Conservation (phyloP, 2,888 invertebrate genomes). For the Escarpia spicata region DNA sequence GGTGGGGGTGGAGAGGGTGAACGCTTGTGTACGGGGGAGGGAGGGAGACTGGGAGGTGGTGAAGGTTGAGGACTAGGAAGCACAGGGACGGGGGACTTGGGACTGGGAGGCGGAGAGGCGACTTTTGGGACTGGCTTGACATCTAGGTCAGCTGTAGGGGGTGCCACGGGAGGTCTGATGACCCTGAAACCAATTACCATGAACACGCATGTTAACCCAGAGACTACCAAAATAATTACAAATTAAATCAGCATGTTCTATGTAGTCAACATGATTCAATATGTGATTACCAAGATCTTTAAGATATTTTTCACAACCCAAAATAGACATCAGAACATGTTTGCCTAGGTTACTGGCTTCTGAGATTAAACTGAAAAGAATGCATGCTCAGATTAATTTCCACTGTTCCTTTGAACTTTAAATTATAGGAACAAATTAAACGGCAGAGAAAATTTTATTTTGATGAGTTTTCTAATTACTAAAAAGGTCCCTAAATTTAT, state of each 20-base stretch:
- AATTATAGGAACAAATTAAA: not conserved
- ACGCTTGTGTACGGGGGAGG: not conserved
- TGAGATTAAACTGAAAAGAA: not conserved
- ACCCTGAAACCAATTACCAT: not conserved
- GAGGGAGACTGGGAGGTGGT: not conserved
- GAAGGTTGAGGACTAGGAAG: not conserved
- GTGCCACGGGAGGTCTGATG: not conserved
- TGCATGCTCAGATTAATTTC: not conserved
- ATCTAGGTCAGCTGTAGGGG: not conserved
- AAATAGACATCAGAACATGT: not conserved
- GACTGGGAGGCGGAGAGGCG: not conserved
- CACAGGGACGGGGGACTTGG: not conserved
- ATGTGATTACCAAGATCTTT: not conserved
- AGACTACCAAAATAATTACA: not conserved
- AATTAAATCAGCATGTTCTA: not conserved
- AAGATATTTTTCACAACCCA: not conserved
- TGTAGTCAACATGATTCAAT: not conserved
- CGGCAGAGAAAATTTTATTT: not conserved
- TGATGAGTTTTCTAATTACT: not conserved
- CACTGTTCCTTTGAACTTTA: not conserved
- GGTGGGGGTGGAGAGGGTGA: not conserved
- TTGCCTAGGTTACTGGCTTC: not conserved
- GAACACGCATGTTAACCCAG: not conserved
- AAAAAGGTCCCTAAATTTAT: not conserved
- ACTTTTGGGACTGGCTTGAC: not conserved